Conservation (phyloP, 2,797 vertebrate species). For the Anisognathus igniventris region DNA sequence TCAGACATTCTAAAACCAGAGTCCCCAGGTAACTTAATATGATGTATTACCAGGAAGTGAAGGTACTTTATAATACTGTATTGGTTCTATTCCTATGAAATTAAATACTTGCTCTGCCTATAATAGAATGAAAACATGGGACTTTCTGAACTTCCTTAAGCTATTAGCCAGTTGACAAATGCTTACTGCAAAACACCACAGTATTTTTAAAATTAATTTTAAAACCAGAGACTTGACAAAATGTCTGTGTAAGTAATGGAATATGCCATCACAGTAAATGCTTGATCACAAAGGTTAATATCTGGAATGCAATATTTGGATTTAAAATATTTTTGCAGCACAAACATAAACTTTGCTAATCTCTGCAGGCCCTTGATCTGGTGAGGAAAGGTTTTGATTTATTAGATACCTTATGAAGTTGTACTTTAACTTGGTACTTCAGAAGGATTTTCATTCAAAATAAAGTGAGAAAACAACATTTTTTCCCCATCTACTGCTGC, state of each 20-base stretch:
- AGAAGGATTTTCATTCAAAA: conserved; percentile 12
- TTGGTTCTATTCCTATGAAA: conserved; percentile 46
- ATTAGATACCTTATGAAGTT: neutral
- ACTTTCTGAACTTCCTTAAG: conserved; percentile 57
- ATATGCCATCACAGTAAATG: conserved; percentile 48
- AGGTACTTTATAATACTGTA: neutral
- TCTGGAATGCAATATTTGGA: conserved; percentile 61
- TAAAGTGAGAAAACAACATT: neutral
- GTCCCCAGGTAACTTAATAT: neutral
- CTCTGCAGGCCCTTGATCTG: conserved; percentile 46
- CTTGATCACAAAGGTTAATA: conserved; percentile 61
- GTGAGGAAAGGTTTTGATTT: conserved; percentile 41
- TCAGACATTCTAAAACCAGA: neutral
- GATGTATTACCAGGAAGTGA: neutral
- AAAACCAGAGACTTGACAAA: conserved; percentile 35
- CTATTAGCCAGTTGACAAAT: conserved; percentile 45
- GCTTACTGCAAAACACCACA: conserved; percentile 52
- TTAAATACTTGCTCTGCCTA: neutral
- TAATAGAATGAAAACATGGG: conserved; percentile 33
- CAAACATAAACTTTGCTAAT: conserved; percentile 54
- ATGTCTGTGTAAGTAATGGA: conserved; percentile 57
- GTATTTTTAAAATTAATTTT: conserved; percentile 7
- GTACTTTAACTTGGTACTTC: conserved; percentile 31
- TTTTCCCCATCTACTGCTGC: neutral
- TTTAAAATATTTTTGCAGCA: conserved; percentile 68